Evolutionary conservation across 1,140 invertebrate species (phyloP).

Genomic region (Calosoma granatense): DNA sequence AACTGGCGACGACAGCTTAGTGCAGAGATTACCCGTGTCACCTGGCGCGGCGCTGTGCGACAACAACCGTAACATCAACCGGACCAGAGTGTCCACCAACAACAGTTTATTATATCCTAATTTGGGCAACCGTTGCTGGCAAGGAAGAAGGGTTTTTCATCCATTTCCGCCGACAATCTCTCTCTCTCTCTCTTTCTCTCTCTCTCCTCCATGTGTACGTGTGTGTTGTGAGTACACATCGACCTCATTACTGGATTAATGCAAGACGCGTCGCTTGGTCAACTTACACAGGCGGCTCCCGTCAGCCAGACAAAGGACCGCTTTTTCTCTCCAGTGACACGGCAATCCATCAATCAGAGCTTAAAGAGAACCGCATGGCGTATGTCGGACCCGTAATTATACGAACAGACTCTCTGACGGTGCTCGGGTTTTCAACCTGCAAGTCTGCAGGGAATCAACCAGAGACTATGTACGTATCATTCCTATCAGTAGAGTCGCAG

Average conservation of each 20-base stretch:
- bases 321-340: constrained; percentile 4
- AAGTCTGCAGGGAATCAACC: too few species aligned
- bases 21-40: too few species aligned
- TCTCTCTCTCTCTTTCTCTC: too few species aligned
- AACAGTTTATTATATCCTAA: neutral
- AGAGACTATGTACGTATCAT: too few species aligned
- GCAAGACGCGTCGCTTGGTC: constrained; percentile 4
- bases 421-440: too few species aligned
- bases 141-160: neutral
- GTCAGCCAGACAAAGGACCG: neutral
- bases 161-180: neutral
- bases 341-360: constrained; percentile 16
- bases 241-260: neutral
- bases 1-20: too few species aligned
- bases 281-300: constrained; percentile 2
- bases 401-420: constrained; percentile 8
- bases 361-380: constrained; percentile 13
- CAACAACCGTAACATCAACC: too few species aligned
- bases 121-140: neutral
- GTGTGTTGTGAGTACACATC: neutral
- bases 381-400: constrained; percentile 15
- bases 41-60: too few species aligned
- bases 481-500: too few species aligned
- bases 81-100: too few species aligned
- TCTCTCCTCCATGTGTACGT: too few species aligned